These are phyloP conservation scores for Irena cyanogastra DNA, from an alignment of 2,113 vertebrate genomes.

Conservation along the genomic window DNA sequence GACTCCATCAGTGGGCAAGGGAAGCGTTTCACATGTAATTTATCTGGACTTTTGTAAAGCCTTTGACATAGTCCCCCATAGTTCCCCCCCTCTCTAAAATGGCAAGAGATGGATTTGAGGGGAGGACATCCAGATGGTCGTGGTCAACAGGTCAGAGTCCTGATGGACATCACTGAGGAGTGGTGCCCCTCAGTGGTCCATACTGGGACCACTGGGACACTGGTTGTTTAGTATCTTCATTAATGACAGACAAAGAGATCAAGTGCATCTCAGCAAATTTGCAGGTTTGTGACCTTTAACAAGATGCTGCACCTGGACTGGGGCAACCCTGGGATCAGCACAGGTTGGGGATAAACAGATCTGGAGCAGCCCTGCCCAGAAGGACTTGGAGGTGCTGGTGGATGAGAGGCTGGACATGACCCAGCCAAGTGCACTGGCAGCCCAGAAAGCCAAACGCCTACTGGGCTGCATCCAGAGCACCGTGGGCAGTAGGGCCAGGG, in stretches of 20 bases:
- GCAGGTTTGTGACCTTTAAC: background rate
- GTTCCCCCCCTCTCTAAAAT: background rate
- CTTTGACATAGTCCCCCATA: background rate
- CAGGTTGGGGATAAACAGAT: background rate
- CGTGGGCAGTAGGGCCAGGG: fast-evolving
- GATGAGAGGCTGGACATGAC: background rate
- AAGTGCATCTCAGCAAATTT: background rate
- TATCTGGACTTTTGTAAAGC: background rate
- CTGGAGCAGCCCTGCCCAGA: background rate
- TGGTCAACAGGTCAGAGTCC: background rate
- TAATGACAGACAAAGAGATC: background rate
- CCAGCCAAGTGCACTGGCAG: background rate
- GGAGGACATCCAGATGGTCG: background rate
- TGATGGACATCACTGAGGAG: background rate
- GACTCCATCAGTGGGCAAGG: background rate
- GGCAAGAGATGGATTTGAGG: background rate
- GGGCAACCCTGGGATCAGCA: fast-evolving
- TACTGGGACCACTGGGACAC: background rate
- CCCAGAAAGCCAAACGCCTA: background rate
- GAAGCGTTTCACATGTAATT: background rate
- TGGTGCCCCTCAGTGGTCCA: background rate
- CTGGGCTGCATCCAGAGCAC: background rate
- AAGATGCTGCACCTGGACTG: background rate
- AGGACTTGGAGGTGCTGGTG: background rate
- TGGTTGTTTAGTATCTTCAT: background rate